These are phyloP conservation scores for Xenopus tropicalis DNA, from an alignment of 2,113 vertebrate species.

Conservation along the genomic window DNA sequence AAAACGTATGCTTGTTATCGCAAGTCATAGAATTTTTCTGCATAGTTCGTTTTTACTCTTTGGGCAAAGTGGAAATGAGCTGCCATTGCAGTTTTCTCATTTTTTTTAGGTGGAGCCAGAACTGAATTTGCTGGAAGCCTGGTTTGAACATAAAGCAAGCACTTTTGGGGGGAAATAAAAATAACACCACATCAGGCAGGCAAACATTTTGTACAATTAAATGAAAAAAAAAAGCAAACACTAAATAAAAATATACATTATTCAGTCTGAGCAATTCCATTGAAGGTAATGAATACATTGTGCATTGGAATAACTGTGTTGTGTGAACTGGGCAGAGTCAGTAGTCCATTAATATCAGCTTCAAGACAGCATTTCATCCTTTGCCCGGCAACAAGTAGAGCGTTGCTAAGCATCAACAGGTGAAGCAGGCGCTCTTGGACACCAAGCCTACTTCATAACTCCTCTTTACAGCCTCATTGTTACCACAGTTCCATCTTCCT, in stretches of 20 bases:
- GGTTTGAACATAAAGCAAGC: constrained; percentile 58
- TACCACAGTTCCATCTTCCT: constrained; percentile 20
- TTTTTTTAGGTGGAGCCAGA: background rate
- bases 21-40: constrained; percentile 26
- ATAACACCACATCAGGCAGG: constrained; percentile 57
- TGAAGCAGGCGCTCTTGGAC: constrained; percentile 32
- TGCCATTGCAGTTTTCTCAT: constrained; percentile 28
- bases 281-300: constrained; percentile 47
- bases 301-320: constrained; percentile 47
- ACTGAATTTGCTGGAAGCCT: constrained; percentile 49
- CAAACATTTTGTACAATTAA: constrained; percentile 55
- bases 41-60: constrained; percentile 40
- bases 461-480: background rate
- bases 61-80: constrained; percentile 29
- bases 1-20: constrained; percentile 6
- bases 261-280: constrained; percentile 45
- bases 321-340: constrained; percentile 54
- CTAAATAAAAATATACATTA: constrained; percentile 52
- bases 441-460: constrained; percentile 9
- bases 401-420: constrained; percentile 50
- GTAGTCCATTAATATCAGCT: constrained; percentile 50
- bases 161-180: constrained; percentile 49
- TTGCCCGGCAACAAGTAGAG: constrained; percentile 48
- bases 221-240: constrained; percentile 51
- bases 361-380: constrained; percentile 47